Conservation (phyloP, 1,140 invertebrate species). For the Magallana gigas region DNA sequence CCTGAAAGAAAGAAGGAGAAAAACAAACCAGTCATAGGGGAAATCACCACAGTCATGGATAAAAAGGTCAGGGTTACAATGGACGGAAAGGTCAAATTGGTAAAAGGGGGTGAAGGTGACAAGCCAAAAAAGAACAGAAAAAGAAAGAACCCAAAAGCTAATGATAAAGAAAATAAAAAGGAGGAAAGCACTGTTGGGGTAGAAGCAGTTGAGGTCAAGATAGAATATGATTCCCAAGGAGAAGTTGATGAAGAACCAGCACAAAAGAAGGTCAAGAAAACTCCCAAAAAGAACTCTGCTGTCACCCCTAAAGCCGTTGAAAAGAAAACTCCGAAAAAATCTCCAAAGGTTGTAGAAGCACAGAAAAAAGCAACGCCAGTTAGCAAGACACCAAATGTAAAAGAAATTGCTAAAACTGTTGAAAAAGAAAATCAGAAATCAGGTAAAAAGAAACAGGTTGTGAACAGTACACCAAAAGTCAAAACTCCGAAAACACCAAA, state of each 20-base stretch:
- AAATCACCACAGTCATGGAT: slow-evolving; percentile 66
- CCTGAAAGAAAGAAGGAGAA: slow-evolving; percentile 17
- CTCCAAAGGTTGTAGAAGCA: not conserved
- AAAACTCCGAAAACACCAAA: not conserved
- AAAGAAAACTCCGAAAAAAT: not conserved
- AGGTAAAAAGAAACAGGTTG: not conserved
- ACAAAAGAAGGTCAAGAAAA: slow-evolving; percentile 1
- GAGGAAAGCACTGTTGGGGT: not conserved
- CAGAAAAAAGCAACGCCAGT: not conserved
- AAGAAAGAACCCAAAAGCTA: not conserved
- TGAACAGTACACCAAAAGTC: not conserved
- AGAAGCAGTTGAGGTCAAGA: not conserved
- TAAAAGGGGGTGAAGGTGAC: slow-evolving; percentile 39
- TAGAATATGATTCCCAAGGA: slow-evolving; percentile 24
- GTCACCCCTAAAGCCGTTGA: not conserved
- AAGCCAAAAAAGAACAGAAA: not conserved
- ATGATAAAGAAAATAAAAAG: slow-evolving; percentile 4
- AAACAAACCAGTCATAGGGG: slow-evolving; percentile 57
- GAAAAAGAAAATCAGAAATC: slow-evolving; percentile 21
- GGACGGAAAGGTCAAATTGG: slow-evolving; percentile 57
- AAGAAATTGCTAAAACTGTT: not conserved
- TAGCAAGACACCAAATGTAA: not conserved
- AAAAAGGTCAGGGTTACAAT: slow-evolving; percentile 65
- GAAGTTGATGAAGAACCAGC: not conserved
- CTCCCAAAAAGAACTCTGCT: not conserved